These are phyloP conservation scores for Dromius quadrimaculatus DNA, from an alignment of 2,888 invertebrate genomes.

Conservation along the genomic window DNA sequence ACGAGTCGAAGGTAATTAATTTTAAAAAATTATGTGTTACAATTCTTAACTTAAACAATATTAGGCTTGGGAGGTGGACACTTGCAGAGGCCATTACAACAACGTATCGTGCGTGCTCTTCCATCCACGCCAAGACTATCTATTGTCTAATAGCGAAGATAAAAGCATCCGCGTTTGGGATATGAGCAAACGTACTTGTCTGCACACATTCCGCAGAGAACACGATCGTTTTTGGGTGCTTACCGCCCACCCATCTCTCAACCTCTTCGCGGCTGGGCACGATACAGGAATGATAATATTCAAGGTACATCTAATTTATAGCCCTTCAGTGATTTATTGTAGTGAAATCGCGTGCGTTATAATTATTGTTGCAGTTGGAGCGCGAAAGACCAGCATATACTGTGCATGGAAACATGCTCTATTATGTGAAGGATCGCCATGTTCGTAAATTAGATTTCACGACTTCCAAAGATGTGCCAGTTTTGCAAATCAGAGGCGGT, in stretches of 20 bases:
- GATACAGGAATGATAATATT: constrained; percentile 97
- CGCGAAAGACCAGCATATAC: constrained; percentile 97
- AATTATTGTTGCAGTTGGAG: constrained; percentile 77
- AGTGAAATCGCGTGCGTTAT: constrained; percentile 32
- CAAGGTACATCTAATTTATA: constrained; percentile 64
- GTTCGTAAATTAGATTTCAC: constrained; percentile 93
- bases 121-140: constrained; percentile 96
- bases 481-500: constrained; percentile 91
- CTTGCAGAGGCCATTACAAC: constrained; percentile 99
- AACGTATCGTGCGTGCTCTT: constrained; percentile 98
- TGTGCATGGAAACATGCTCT: constrained; percentile 91
- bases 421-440: constrained; percentile 95
- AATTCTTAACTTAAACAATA: constrained; percentile 15
- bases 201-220: constrained; percentile 94
- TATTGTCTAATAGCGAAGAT: constrained; percentile 97
- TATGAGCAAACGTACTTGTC: constrained; percentile 92
- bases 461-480: constrained; percentile 90
- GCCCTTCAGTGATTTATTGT: constrained; percentile 39
- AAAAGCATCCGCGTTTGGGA: constrained; percentile 99
- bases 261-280: constrained; percentile 99
- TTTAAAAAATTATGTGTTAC: constrained; percentile 13
- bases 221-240: constrained; percentile 98
- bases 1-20: constrained; percentile 83
- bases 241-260: constrained; percentile 92
- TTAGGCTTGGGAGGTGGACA: constrained; percentile 98